Percentiles rank a stretch among this genome's conserved stretches.
phyloP scores from a whole-genome alignment of 2,888 invertebrate species.

The Agrochola lota region DNA sequence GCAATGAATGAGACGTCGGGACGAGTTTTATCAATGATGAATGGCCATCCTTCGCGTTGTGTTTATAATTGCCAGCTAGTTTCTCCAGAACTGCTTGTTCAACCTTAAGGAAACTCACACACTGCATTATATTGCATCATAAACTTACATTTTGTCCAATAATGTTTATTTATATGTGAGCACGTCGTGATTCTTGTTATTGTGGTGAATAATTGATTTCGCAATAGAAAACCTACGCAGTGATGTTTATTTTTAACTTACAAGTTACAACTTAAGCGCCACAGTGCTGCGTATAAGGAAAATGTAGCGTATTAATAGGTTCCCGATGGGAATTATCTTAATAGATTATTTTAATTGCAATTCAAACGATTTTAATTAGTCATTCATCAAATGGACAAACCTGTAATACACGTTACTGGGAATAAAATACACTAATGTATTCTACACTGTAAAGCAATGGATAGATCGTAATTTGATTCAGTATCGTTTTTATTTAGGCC shows the following conservation, averaged over 20 bases:
- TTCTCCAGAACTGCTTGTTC: constrained; percentile 30
- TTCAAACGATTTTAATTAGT: constrained; percentile 42
- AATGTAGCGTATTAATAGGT: constrained; percentile 35
- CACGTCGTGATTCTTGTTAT: constrained; percentile 55
- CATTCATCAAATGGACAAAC: constrained; percentile 37
- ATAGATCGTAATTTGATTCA: constrained; percentile 72
- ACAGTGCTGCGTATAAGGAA: constrained; percentile 30
- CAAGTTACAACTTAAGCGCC: constrained; percentile 39
- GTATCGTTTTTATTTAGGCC: constrained; percentile 87
- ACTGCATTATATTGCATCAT: constrained; percentile 5
- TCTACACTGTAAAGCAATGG: constrained; percentile 35
- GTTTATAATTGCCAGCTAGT: constrained; percentile 60
- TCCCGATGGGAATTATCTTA: constrained; percentile 31
- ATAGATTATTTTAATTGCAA: constrained; percentile 47
- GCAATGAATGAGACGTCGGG: constrained; percentile 80
- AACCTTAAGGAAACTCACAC: constrained; percentile 33
- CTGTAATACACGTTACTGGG: constrained; percentile 25
- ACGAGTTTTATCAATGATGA: constrained; percentile 85
- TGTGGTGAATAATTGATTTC: constrained; percentile 55
- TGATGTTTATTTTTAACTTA: constrained; percentile 47
- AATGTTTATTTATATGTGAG: constrained; percentile 44
- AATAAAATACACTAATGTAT: constrained; percentile 23
- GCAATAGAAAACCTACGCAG: constrained; percentile 20
- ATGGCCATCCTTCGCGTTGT: constrained; percentile 69
- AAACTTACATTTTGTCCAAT: constrained; percentile 19